Base-by-base conservation (phyloP, 2,113 vertebrate species). In the Pica pica region DNA sequence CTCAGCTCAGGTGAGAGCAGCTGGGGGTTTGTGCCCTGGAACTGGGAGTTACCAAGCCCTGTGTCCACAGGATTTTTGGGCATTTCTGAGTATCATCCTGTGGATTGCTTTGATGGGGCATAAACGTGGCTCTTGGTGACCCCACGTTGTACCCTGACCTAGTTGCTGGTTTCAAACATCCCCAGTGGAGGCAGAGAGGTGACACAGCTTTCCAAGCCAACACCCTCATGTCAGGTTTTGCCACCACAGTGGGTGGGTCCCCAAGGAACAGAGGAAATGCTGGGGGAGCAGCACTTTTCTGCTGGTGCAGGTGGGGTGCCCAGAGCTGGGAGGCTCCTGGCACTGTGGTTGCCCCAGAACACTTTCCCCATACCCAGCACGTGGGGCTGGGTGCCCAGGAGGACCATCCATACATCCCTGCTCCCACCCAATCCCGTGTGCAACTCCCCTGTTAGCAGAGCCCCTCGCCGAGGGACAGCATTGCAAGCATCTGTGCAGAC, bases 61-160 rank as follows among this genome's bases (percentile, higher is more conserved):
- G 1, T 27, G 23, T 5, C 11, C 24, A 3, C 3, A 3, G 10
- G 33, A 37, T 31, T 17, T 17, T 23, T 1, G 26, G 55, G 33
- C 26, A 27, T 35, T 65, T 55, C 37, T 35, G 21, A 17, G 15
- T 7, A 5, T 35, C 33, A 10, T 4, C 42, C 64, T 27, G 5
- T 5, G 37, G 42, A 17, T 31, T 59, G 31, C 5, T 87, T 37
- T 30, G 47, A 9, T 24, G 22, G 13, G 9, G 27, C 27, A 23
- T 76, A 31, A 70, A 10, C 19, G 13, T 10, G 30, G 50, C 26
- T 30, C 16, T 46, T 49, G n/a, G 35, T 47, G 18, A 19, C 6
- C 37, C 28, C 11, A 3, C 0, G 2, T 1, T 74, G 27, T 6
- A 4, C 3, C 46, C 16, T 73, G 73, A 61, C 12, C 37, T 14